phyloP scores from a whole-genome alignment of 2,113 vertebrate species.

The Proteles cristata region DNA sequence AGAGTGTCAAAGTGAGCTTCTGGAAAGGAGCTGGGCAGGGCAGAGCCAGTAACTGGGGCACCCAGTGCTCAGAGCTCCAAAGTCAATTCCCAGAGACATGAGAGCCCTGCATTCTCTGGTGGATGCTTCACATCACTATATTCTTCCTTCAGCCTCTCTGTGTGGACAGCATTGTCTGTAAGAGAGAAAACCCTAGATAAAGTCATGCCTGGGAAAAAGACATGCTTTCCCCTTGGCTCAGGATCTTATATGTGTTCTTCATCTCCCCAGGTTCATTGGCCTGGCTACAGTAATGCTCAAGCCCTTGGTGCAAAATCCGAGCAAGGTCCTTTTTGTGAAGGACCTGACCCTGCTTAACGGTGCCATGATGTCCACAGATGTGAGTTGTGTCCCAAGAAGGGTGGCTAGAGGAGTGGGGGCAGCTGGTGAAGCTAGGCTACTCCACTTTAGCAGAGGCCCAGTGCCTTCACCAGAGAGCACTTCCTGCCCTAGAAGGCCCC shows the following conservation, averaged over 20 bases:
- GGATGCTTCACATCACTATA: not conserved
- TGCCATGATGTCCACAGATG: slow-evolving; percentile 62
- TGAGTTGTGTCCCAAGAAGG: slow-evolving; percentile 48
- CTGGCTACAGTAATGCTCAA: slow-evolving; percentile 65
- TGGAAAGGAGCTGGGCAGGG: not conserved
- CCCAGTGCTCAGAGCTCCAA: not conserved
- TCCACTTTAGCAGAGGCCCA: not conserved
- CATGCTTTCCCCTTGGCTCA: not conserved
- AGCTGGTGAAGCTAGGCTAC: not conserved
- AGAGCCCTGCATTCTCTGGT: not conserved
- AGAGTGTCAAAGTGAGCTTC: not conserved
- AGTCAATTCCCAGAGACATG: not conserved
- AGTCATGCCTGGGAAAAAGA: not conserved
- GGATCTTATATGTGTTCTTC: not conserved
- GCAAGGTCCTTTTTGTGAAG: slow-evolving; percentile 40
- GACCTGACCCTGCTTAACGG: slow-evolving; percentile 63
- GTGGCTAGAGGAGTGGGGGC: not conserved
- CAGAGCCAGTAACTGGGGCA: not conserved
- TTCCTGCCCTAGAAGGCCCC: not conserved
- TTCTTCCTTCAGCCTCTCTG: not conserved
- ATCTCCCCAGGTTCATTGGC: slow-evolving; percentile 73
- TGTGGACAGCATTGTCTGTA: not conserved
- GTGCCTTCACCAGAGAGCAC: not conserved
- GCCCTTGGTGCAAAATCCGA: slow-evolving; percentile 30
- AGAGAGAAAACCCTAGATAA: not conserved